These are phyloP conservation scores for Ephydatia muelleri DNA, from an alignment of 37 sponge, comb jelly and placozoan species.

Conservation along the genomic window DNA sequence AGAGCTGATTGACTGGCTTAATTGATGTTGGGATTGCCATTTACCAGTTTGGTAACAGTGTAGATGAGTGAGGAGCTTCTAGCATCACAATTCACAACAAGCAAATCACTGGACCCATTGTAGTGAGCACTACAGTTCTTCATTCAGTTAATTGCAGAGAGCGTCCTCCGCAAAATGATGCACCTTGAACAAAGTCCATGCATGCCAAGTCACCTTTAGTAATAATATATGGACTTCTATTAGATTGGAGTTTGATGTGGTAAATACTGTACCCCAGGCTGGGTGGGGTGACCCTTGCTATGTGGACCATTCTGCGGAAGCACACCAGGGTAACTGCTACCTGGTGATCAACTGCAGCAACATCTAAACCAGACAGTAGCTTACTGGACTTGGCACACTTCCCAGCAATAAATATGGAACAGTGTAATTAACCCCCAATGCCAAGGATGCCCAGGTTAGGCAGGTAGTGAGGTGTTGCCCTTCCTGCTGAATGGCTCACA, in stretches of 20 bases:
- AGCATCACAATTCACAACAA: neutral
- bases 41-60: neutral
- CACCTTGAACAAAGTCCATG: neutral
- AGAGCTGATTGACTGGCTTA: neutral
- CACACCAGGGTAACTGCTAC: neutral
- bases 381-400: neutral
- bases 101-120: neutral
- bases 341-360: neutral
- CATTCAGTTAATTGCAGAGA: conserved; percentile 1
- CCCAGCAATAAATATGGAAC: neutral
- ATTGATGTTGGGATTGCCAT: neutral
- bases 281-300: neutral
- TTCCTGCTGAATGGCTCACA: neutral
- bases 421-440: conserved; percentile 1
- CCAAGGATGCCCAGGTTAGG: neutral
- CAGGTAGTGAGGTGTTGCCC: neutral
- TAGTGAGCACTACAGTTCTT: conserved; percentile 1
- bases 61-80: neutral
- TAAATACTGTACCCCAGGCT: neutral
- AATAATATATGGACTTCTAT: neutral
- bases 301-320: neutral
- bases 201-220: neutral
- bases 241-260: conserved; percentile 1
- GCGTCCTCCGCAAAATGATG: neutral
- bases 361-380: neutral